Conservation (phyloP, 2,797 vertebrate species). For the Enteromius unitaeniatus region DNA sequence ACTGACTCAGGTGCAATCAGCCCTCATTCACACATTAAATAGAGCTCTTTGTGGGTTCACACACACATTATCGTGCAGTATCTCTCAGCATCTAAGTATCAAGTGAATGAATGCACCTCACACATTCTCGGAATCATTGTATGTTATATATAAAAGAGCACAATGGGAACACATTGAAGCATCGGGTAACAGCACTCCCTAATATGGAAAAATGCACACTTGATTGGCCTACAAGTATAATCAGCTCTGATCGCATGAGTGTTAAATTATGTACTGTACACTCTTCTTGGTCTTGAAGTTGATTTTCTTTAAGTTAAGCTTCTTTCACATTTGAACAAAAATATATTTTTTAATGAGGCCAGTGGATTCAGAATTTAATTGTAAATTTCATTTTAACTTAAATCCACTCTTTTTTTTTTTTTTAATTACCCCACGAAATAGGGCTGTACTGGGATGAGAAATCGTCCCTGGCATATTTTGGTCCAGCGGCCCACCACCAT, state of each 20-base stretch:
- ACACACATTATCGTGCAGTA: slow-evolving; percentile 16
- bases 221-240: neutral
- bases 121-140: slow-evolving; percentile 19
- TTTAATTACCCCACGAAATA: no score
- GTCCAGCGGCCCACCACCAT: no score
- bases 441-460: no score
- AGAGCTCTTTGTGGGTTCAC: slow-evolving; percentile 51
- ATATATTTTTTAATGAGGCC: no score
- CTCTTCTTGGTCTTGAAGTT: neutral
- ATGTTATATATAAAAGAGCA: neutral
- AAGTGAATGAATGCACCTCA: slow-evolving; percentile 24
- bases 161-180: slow-evolving; percentile 8
- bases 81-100: slow-evolving; percentile 36
- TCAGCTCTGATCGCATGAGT: neutral
- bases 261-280: neutral
- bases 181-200: neutral
- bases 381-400: no score
- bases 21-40: slow-evolving; percentile 59
- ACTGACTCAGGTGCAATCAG: slow-evolving; percentile 70
- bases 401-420: no score
- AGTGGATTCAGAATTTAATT: no score
- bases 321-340: neutral
- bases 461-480: no score
- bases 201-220: neutral
- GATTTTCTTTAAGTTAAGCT: neutral